Evolutionary conservation across 2,113 vertebrate species (phyloP).

Genomic region (Gadus chalcogrammus): DNA sequence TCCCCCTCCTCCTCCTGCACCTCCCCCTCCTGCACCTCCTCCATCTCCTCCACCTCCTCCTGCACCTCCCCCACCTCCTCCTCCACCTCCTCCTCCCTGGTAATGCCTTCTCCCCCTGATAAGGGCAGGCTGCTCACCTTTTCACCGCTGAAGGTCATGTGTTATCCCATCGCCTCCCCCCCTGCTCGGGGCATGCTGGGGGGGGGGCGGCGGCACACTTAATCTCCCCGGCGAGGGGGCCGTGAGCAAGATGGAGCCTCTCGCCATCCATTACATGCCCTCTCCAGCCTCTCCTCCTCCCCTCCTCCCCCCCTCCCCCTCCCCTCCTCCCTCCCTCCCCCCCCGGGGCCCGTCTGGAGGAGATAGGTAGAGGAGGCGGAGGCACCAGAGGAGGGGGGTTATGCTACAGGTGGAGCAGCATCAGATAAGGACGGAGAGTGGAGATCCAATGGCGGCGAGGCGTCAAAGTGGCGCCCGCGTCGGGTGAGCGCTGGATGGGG

Average conservation of each 20-base stretch:
- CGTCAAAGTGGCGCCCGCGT: constrained; percentile 1
- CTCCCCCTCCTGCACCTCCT: constrained; percentile 44
- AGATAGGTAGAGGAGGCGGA: constrained; percentile 15
- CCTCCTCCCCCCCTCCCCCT: neutral
- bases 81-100: constrained; percentile 1
- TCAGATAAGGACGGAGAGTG: constrained; percentile 42
- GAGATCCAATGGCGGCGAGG: constrained; percentile 29
- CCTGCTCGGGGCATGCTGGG: constrained; percentile 41
- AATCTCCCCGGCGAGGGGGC: neutral
- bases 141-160: constrained; percentile 53
- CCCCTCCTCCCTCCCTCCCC: too few species aligned
- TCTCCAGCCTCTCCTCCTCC: constrained; percentile 26
- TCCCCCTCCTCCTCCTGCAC: constrained; percentile 40
- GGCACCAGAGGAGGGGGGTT: constrained; percentile 3
- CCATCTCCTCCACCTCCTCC: constrained; percentile 47
- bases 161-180: constrained; percentile 43
- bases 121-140: constrained; percentile 60
- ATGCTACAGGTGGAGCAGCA: constrained; percentile 14
- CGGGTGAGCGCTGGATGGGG: constrained; percentile 30
- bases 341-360: neutral
- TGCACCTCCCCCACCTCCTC: constrained; percentile 32
- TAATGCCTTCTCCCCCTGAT: constrained; percentile 38
- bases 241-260: neutral
- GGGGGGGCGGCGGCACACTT: neutral
- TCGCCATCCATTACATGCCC: constrained; percentile 24